A percentile compares a stretch with the other conserved stretches of the same genome.
These are phyloP conservation scores for Orthonyx spaldingii DNA, from an alignment of 2,113 vertebrate genomes.

Conservation along the genomic window DNA sequence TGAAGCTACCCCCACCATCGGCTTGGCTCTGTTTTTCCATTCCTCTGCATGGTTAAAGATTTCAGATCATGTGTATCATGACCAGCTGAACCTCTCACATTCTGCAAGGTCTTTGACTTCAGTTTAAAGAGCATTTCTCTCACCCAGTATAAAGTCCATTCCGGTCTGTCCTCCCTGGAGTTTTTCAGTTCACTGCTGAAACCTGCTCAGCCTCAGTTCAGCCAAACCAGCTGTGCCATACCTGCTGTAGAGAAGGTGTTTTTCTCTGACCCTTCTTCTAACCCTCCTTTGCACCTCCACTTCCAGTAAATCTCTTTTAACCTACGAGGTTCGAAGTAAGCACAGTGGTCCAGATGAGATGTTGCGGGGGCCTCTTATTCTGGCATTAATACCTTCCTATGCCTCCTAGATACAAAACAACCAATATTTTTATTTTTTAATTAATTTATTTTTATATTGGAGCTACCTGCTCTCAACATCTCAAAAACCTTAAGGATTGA, in stretches of 20 bases:
- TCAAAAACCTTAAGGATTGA: background rate
- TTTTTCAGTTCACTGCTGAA: background rate
- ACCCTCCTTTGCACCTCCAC: background rate
- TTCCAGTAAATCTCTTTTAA: background rate
- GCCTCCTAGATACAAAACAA: background rate
- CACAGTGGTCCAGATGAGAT: background rate
- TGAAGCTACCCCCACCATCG: background rate
- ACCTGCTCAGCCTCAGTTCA: background rate
- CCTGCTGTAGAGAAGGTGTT: background rate
- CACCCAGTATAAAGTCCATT: accelerated
- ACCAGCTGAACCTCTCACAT: background rate
- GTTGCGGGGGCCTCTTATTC: background rate
- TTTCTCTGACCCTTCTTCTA: background rate
- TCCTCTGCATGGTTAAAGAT: background rate
- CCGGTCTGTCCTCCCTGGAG: background rate
- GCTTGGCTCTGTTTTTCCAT: background rate
- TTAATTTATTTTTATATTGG: background rate
- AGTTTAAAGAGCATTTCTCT: background rate
- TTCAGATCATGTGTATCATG: background rate
- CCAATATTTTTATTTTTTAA: background rate
- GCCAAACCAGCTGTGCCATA: background rate
- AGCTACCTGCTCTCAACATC: background rate
- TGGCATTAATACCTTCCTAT: background rate
- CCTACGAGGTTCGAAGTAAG: background rate
- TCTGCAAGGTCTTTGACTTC: background rate